Evolutionary conservation across 2,888 invertebrate species (phyloP).

Genomic region (Heliconius cydno): DNA sequence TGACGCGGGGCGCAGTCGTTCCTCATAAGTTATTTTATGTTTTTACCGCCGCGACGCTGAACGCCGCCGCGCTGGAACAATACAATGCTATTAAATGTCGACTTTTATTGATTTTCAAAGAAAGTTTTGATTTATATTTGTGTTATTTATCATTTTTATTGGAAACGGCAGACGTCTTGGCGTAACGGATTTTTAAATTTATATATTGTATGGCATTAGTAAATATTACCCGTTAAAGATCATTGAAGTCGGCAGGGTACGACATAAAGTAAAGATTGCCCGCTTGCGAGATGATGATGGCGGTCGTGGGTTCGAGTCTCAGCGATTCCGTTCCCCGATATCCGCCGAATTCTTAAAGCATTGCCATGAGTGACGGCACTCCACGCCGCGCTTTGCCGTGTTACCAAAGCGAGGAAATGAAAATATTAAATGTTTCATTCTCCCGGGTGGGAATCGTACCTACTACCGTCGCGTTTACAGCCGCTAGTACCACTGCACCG

Average conservation of each 20-base stretch:
- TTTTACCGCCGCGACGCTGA: conserved; percentile 1
- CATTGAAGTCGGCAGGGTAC: not conserved
- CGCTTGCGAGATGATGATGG: too few relatives aligned
- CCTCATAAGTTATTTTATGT: conserved; percentile 28
- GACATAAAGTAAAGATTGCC: too few relatives aligned
- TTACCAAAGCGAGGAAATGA: too few relatives aligned
- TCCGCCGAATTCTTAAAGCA: too few relatives aligned
- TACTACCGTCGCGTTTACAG: too few relatives aligned
- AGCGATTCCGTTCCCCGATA: too few relatives aligned
- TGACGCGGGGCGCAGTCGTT: conserved; percentile 19
- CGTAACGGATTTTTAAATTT: not conserved
- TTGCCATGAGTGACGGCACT: too few relatives aligned
- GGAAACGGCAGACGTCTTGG: not conserved
- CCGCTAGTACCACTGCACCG: too few relatives aligned
- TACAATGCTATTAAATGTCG: conserved; percentile 22
- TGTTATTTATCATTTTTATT: conserved; percentile 2
- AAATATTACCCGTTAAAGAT: not conserved
- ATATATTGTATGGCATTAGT: not conserved
- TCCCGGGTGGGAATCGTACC: too few relatives aligned
- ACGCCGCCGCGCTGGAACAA: conserved; percentile 1
- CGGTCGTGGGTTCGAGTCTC: too few relatives aligned
- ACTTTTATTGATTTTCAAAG: conserved; percentile 26
- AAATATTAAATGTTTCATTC: too few relatives aligned
- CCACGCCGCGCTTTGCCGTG: too few relatives aligned
- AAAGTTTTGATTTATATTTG: conserved; percentile 19